Evolutionary conservation across 2,888 invertebrate genomes (phyloP).

Genomic region (Drepana falcataria): DNA sequence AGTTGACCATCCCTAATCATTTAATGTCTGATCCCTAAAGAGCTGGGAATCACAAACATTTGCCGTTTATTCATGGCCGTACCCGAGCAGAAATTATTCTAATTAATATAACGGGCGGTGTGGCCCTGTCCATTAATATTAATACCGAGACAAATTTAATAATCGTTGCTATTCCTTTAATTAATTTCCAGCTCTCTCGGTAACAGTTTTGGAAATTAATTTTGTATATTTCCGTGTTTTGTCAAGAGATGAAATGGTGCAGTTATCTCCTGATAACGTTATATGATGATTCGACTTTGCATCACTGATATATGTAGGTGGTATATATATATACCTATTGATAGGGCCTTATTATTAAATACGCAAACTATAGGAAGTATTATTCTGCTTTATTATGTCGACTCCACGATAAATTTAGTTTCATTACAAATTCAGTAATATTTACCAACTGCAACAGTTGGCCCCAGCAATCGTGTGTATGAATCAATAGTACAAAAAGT

Average conservation of each 20-base stretch:
- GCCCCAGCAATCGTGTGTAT: too few species aligned
- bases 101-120: slow-evolving; percentile 1
- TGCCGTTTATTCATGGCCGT: not conserved
- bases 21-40: not conserved
- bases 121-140: slow-evolving; percentile 1
- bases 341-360: too few species aligned
- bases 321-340: too few species aligned
- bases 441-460: too few species aligned
- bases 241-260: not conserved
- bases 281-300: not conserved
- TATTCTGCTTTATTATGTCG: too few species aligned
- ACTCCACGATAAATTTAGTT: too few species aligned
- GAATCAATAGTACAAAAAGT: too few species aligned
- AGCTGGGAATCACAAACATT: not conserved
- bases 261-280: not conserved
- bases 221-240: not conserved
- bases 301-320: too few species aligned
- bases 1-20: not conserved
- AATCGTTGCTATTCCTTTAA: slow-evolving; percentile 2
- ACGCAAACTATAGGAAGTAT: too few species aligned
- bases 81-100: not conserved
- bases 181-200: not conserved
- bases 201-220: not conserved
- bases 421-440: too few species aligned
- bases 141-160: slow-evolving; percentile 2